Percentiles rank a stretch among this genome's conserved stretches.
Conservation (phyloP, 2,113 vertebrate species). For the Turdus rufiventris region DNA sequence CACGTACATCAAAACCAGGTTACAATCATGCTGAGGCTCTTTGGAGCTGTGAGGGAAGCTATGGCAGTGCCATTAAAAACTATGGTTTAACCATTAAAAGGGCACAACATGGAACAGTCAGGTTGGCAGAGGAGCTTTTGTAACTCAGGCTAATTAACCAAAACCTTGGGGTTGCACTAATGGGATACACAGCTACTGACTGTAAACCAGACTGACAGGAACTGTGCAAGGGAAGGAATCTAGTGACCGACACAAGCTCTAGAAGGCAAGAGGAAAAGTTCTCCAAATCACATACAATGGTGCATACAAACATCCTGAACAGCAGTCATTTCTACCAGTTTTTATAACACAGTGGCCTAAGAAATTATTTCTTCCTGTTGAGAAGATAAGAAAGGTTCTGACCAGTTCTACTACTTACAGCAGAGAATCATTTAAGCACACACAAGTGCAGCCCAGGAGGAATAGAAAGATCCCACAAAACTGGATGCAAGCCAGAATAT, state of each 20-base stretch:
- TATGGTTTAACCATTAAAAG: not conserved
- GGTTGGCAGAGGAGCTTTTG: not conserved
- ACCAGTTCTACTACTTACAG: not conserved
- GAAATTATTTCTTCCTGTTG: not conserved
- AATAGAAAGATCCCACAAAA: not conserved
- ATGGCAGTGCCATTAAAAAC: not conserved
- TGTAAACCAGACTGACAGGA: slow-evolving; percentile 23
- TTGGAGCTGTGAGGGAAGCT: not conserved
- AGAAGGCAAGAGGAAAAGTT: not conserved
- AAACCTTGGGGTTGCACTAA: not conserved
- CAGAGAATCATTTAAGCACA: not conserved
- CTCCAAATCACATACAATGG: not conserved
- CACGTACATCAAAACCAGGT: not conserved
- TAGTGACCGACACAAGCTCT: slow-evolving; percentile 34
- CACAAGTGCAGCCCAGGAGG: not conserved
- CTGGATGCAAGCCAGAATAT: not conserved
- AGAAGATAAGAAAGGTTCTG: not conserved
- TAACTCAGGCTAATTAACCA: not conserved
- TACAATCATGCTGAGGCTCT: not conserved
- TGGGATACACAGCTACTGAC: not conserved
- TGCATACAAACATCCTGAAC: not conserved
- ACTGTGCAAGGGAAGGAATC: slow-evolving; percentile 1
- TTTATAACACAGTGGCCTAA: not conserved
- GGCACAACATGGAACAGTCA: not conserved
- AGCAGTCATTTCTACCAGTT: not conserved